These are phyloP conservation scores for Notocelia uddmanniana DNA, from an alignment of 2,888 invertebrate species.

Conservation along the genomic window DNA sequence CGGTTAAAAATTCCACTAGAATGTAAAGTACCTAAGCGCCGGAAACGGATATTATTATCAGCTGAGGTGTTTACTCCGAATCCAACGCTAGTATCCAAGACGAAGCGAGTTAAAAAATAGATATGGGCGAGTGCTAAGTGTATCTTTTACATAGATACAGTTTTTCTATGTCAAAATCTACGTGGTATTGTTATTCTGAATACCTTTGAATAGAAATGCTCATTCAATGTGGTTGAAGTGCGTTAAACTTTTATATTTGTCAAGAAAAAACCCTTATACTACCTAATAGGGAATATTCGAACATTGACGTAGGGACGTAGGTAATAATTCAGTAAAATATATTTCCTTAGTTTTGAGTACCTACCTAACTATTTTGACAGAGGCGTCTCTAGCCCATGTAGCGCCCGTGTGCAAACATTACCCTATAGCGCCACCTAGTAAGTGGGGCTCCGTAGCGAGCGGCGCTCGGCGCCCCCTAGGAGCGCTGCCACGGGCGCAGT, in stretches of 20 bases:
- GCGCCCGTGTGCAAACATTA: too few relatives aligned
- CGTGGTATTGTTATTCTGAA: too few relatives aligned
- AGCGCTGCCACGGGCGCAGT: too few relatives aligned
- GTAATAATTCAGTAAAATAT: not conserved
- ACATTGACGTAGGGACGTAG: not conserved
- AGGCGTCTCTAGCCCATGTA: too few relatives aligned
- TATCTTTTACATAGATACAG: too few relatives aligned
- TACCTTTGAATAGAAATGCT: too few relatives aligned
- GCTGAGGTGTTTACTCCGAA: conserved; percentile 29
- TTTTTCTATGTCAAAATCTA: too few relatives aligned
- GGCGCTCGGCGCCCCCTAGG: too few relatives aligned
- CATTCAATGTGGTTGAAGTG: not conserved
- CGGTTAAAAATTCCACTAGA: conserved; percentile 8
- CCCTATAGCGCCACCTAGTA: too few relatives aligned
- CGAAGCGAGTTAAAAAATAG: not conserved
- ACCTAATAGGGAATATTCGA: not conserved
- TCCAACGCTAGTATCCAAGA: not conserved
- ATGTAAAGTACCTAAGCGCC: not conserved
- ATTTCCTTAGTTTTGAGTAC: not conserved
- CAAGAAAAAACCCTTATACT: not conserved
- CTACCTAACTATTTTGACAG: too few relatives aligned
- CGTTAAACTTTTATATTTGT: not conserved
- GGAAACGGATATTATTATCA: conserved; percentile 30
- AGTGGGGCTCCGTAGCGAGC: too few relatives aligned
- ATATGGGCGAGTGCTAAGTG: not conserved